Evolutionary conservation across 2,888 invertebrate species (phyloP), one percentile per base, ranked within the genome.

Genomic region (Cyclophora punctaria): DNA sequence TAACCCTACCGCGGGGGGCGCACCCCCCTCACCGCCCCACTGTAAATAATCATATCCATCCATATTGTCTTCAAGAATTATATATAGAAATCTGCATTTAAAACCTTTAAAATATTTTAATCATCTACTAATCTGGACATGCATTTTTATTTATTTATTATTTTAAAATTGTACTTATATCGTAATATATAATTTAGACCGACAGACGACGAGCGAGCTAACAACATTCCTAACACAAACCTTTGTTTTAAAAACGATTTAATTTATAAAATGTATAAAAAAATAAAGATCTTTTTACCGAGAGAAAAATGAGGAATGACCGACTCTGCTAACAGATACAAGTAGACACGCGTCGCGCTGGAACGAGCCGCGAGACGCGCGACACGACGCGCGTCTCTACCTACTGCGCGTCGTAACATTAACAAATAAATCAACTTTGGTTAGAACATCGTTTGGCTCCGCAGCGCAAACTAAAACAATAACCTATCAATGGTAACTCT

Each of bases 401-500:
- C 1, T 20, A 2, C 20, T 20, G 20, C 20, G 20, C 20, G 20
- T 20, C 20, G 20, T 2, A 2, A 37, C 37, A 37, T 5, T 37
- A 37, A 37, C 5, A 37, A 65, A 60, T 47, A 58, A 60, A 62
- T 67, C 74, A 65, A 74, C 77, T 79, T 80, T 75, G 80, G 77
- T 78, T 62, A 73, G 70, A 67, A 67, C 52, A 64, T 66, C 51
- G 63, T 67, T 66, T 61, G 68, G 67, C 60, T 58, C 60, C 53
- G 41, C 33, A 41, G 41, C 35, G 41, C 64, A 60, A 69, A 73
- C 70, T 75, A 79, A 75, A 75, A 74, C 71, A 77, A 80, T 83
- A 84, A 84, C 85, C 83, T 83, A 85, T 74, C 77, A 83, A 86
- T 85, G 87, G 86, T 86, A 86, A 87, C 85, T 84, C 83, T 82